Conservation (phyloP, 2,113 vertebrate species). For the Paradoxurus hermaphroditus region DNA sequence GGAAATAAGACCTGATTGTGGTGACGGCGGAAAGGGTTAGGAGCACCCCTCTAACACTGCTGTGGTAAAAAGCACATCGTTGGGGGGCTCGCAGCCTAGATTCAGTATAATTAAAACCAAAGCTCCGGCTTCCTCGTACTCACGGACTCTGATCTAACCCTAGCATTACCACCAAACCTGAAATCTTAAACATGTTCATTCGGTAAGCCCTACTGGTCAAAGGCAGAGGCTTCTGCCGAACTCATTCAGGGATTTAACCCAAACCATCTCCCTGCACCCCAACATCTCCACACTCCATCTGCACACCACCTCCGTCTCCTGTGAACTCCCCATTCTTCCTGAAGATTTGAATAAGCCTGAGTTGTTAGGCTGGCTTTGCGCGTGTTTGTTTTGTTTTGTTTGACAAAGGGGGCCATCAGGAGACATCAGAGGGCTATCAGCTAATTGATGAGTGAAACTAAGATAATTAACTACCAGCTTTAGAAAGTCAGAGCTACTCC, state of each 20-base stretch:
- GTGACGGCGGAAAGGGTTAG: neutral
- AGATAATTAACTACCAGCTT: conserved; percentile 47
- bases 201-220: neutral
- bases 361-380: conserved; percentile 36
- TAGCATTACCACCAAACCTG: neutral
- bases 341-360: conserved; percentile 4
- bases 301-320: neutral
- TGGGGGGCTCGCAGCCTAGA: neutral
- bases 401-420: conserved; percentile 53
- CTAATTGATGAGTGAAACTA: conserved; percentile 55
- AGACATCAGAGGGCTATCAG: conserved; percentile 34
- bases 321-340: conserved; percentile 22
- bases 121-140: neutral
- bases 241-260: neutral
- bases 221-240: neutral
- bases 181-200: neutral
- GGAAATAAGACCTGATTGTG: neutral
- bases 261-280: neutral
- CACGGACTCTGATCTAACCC: neutral
- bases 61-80: neutral
- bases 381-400: conserved; percentile 62
- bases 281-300: neutral
- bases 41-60: neutral
- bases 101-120: neutral
- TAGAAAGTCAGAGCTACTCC: conserved; percentile 21